Conservation (phyloP, 2,113 vertebrate species). For the Myiozetetes cayanensis region DNA sequence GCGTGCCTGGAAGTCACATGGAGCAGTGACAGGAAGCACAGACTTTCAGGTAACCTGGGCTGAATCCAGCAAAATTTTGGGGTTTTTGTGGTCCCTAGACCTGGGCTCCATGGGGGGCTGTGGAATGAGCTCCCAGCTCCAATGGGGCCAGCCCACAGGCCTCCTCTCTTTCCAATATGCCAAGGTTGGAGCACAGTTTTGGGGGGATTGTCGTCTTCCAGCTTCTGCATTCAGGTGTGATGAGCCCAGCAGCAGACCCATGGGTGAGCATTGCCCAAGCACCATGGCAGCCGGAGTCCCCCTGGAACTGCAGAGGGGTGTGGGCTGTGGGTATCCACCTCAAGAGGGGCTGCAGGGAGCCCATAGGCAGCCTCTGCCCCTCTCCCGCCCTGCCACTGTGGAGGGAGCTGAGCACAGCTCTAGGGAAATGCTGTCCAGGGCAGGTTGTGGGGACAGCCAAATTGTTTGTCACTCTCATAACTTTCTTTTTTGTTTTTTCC, state of each 20-base stretch:
- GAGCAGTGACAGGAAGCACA: not conserved
- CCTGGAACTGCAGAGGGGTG: fast-evolving
- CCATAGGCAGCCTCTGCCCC: not conserved
- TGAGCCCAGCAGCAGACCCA: not conserved
- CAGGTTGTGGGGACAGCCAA: not conserved
- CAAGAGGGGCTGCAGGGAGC: fast-evolving
- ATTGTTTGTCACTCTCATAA: fast-evolving
- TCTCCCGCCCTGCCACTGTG: fast-evolving
- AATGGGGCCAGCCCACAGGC: fast-evolving
- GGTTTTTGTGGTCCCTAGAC: not conserved
- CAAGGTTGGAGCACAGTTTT: not conserved
- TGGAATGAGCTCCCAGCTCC: not conserved
- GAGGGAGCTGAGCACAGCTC: not conserved
- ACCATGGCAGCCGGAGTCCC: not conserved
- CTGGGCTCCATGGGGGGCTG: fast-evolving
- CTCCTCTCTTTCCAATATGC: not conserved
- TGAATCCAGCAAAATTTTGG: not conserved
- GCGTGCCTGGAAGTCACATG: not conserved
- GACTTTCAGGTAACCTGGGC: not conserved
- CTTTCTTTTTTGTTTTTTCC: not conserved
- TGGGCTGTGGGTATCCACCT: too few relatives aligned
- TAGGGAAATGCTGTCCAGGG: not conserved
- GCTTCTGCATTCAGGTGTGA: not conserved
- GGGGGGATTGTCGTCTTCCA: too few relatives aligned
- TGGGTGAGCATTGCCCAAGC: not conserved